Conservation (phyloP, 2,888 invertebrate species). For the Globia sparganii region DNA sequence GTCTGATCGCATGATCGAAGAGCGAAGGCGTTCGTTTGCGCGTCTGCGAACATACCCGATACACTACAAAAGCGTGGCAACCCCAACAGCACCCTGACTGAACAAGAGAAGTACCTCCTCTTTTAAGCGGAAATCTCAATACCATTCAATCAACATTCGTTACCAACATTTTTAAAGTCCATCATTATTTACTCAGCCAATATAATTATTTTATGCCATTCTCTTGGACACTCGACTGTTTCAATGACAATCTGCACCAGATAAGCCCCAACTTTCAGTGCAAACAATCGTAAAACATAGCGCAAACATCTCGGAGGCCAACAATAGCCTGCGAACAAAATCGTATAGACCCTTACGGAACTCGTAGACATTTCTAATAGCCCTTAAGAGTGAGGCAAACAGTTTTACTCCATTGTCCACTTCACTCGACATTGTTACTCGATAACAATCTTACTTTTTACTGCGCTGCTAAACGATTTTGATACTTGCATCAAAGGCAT, state of each 20-base stretch:
- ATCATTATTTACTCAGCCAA: slow-evolving; percentile 25
- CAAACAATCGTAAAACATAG: slow-evolving; percentile 65
- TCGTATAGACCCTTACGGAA: slow-evolving; percentile 73
- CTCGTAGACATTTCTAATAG: slow-evolving; percentile 88
- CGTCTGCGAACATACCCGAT: too few species aligned
- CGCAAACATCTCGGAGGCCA: slow-evolving; percentile 65
- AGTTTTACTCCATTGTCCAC: slow-evolving; percentile 88
- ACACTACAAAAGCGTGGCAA: too few species aligned
- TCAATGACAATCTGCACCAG: slow-evolving; percentile 44
- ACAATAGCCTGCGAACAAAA: slow-evolving; percentile 72
- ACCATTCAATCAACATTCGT: not conserved
- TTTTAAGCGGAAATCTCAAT: not conserved
- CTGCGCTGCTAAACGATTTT: slow-evolving; percentile 59
- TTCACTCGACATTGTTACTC: slow-evolving; percentile 82
- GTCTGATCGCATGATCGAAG: too few species aligned
- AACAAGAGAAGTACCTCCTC: not conserved
- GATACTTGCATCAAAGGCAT: slow-evolving; percentile 42
- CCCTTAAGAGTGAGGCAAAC: slow-evolving; percentile 88
- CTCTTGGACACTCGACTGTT: slow-evolving; percentile 35
- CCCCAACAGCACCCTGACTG: too few species aligned
- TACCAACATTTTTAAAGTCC: not conserved
- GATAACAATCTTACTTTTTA: slow-evolving; percentile 68
- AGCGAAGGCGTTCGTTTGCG: too few species aligned
- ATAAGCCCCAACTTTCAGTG: slow-evolving; percentile 60
- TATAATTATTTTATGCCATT: slow-evolving; percentile 42